Evolutionary conservation across 1,140 invertebrate species (phyloP).

Genomic region (Phymorhynchus buccinoides): DNA sequence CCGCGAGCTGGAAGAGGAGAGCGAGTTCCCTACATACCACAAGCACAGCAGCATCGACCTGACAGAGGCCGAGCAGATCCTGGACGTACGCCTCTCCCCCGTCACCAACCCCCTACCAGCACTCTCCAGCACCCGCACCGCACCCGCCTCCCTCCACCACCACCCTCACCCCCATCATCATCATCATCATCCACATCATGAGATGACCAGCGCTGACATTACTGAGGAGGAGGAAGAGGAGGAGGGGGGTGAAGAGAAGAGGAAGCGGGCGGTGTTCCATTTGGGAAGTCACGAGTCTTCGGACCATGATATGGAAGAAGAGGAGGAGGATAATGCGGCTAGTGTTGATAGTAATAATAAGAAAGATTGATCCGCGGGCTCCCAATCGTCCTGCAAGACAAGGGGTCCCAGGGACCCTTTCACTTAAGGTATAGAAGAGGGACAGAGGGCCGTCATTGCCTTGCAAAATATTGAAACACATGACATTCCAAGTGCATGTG

Average conservation of each 20-base stretch:
- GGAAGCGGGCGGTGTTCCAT: background rate
- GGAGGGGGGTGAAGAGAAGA: background rate
- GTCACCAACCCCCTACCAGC: background rate
- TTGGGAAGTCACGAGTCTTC: background rate
- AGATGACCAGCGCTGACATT: background rate
- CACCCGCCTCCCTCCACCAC: no score
- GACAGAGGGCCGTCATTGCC: no score
- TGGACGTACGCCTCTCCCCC: background rate
- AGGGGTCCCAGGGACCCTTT: no score
- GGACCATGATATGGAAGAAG: background rate
- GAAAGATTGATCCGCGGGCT: no score
- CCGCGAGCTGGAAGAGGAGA: conserved; percentile 10
- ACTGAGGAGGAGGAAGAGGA: background rate
- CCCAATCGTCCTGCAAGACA: no score
- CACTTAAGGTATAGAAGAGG: no score
- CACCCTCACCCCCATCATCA: background rate
- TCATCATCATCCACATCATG: background rate
- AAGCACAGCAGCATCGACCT: background rate
- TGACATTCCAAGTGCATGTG: no score
- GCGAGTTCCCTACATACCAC: background rate
- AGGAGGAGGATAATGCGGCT: no score
- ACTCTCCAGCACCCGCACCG: background rate
- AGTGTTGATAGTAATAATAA: no score
- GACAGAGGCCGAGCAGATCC: background rate
- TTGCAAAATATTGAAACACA: no score